A percentile compares a stretch with the other conserved stretches of the same genome.
phyloP scores from a whole-genome alignment of 2,888 invertebrate genomes.

The Alviniconcha strummeri region DNA sequence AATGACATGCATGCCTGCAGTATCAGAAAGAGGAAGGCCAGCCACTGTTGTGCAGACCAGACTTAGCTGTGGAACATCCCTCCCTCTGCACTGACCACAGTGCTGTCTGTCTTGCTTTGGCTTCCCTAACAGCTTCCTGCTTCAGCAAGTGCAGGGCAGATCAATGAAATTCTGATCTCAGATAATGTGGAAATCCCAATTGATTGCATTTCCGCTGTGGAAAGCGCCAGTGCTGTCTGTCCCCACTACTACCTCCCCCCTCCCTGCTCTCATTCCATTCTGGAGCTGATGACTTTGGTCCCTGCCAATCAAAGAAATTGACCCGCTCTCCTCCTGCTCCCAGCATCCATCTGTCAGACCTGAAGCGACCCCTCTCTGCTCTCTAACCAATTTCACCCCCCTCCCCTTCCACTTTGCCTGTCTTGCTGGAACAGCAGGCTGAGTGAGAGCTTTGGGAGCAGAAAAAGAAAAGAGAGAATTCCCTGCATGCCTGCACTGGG shows the following conservation, averaged over 20 bases:
- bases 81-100: neutral
- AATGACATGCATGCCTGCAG: no score
- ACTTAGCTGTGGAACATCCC: neutral
- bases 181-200: conserved; percentile 14
- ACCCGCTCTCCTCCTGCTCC: conserved; percentile 3
- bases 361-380: conserved; percentile 13
- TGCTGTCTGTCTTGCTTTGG: neutral
- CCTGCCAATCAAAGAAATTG: conserved; percentile 26
- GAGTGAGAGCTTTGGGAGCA: neutral
- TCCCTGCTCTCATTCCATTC: neutral
- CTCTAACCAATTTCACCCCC: conserved; percentile 7
- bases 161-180: conserved; percentile 15
- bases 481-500: conserved; percentile 30
- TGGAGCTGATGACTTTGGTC: conserved; percentile 8
- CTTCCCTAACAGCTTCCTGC: conserved; percentile 3
- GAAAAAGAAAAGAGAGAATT: conserved; percentile 7
- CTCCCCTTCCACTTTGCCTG: neutral
- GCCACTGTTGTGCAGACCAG: no score
- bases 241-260: neutral
- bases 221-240: neutral
- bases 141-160: neutral
- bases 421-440: neutral
- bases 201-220: conserved; percentile 24
- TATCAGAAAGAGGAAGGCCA: no score
- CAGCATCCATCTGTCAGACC: conserved; percentile 22